These are phyloP conservation scores for Polietes domitor DNA, from an alignment of 2,888 invertebrate genomes.

Conservation along the genomic window DNA sequence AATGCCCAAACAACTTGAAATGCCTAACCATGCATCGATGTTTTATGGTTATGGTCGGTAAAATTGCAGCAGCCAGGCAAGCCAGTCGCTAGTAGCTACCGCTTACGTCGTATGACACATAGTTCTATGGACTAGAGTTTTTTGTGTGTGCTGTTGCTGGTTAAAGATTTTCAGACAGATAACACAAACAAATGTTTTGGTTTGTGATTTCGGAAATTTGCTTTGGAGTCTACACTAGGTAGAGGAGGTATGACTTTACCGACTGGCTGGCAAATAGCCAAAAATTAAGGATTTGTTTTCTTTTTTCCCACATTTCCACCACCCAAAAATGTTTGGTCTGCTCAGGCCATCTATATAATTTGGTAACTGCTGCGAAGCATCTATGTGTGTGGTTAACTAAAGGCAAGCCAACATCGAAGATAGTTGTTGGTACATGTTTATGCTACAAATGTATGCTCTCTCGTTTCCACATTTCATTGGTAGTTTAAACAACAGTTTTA, in stretches of 20 bases:
- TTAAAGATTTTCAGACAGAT: conserved; percentile 64
- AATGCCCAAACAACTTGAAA: not conserved
- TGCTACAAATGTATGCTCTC: conserved; percentile 5
- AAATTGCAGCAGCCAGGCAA: not conserved
- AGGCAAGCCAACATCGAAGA: not conserved
- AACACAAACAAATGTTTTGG: conserved; percentile 67
- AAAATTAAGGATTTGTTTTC: conserved; percentile 55
- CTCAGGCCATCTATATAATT: not conserved
- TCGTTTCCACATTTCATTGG: conserved; percentile 50
- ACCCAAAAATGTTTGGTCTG: not conserved
- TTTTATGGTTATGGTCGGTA: not conserved
- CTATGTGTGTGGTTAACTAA: conserved; percentile 28
- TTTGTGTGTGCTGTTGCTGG: conserved; percentile 43
- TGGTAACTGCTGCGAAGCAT: conserved; percentile 18
- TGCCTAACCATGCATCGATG: not conserved
- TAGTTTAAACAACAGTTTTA: conserved; percentile 53
- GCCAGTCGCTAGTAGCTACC: not conserved
- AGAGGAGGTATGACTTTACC: not conserved
- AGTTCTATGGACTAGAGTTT: not conserved
- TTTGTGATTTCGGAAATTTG: conserved; percentile 64
- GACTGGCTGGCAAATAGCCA: conserved; percentile 59
- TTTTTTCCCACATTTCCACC: not conserved
- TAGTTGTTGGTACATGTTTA: not conserved
- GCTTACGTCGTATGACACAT: not conserved
- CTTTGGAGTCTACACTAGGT: conserved; percentile 14